A percentile compares a stretch with the other conserved stretches of the same genome.
Evolutionary conservation across 64 coral and sea anemone genomes (phyloP).

Genomic region (Actinia tenebrosa): DNA sequence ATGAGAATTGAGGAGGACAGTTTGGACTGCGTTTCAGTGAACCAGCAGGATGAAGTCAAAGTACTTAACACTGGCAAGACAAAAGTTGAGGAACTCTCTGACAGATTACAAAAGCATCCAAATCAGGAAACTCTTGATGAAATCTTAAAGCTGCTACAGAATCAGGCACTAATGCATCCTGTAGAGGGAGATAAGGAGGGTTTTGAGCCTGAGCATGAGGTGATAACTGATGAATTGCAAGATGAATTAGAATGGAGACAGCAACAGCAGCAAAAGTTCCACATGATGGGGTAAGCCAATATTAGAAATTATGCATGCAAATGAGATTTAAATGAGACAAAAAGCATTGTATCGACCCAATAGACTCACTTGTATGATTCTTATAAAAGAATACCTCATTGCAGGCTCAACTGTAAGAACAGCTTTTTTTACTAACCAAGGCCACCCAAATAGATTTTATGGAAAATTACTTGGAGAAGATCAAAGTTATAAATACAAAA

Average conservation of each 20-base stretch:
- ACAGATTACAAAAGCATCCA: constrained; percentile 34
- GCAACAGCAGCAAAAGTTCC: constrained; percentile 11
- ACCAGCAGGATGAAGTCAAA: neutral
- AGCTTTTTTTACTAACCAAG: too few relatives aligned
- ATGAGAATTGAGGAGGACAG: neutral
- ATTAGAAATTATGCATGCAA: too few relatives aligned
- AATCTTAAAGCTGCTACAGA: constrained; percentile 65
- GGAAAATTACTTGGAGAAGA: too few relatives aligned
- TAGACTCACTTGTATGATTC: too few relatives aligned
- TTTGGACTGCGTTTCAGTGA: neutral
- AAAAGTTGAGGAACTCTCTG: constrained; percentile 24
- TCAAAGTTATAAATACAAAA: too few relatives aligned
- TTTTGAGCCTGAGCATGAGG: neutral
- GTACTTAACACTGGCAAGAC: neutral
- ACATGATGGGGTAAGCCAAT: neutral
- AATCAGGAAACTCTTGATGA: constrained; percentile 71
- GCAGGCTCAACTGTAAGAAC: too few relatives aligned
- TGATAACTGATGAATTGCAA: neutral
- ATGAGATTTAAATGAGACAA: too few relatives aligned
- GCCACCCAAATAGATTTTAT: too few relatives aligned
- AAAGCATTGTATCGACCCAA: too few relatives aligned
- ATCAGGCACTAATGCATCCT: constrained; percentile 6
- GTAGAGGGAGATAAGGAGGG: neutral
- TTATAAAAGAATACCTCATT: too few relatives aligned
- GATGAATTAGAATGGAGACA: neutral